A percentile compares a stretch with the other conserved stretches of the same genome.
Conservation (phyloP, 37 sponge, comb jelly and placozoan species). For the Geodia barretti region DNA sequence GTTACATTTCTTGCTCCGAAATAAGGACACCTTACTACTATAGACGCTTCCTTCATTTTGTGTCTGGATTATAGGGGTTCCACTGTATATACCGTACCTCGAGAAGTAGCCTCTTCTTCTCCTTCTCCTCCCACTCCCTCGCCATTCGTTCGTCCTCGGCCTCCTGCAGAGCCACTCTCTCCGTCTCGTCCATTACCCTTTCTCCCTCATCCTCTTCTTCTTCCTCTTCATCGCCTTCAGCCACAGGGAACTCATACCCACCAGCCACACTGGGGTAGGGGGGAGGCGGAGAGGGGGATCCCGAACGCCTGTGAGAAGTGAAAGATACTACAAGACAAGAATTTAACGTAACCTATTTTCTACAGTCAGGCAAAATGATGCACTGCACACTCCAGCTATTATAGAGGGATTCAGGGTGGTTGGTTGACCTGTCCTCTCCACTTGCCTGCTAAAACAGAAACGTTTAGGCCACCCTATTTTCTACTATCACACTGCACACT, state of each 20-base stretch:
- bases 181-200: constrained; percentile 41
- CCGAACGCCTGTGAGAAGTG: not conserved
- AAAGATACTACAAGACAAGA: not conserved
- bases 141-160: constrained; percentile 36
- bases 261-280: not conserved
- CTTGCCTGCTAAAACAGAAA: too few species aligned
- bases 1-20: too few species aligned
- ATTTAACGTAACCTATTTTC: too few species aligned
- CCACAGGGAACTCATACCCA: not conserved
- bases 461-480: too few species aligned
- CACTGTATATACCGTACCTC: not conserved
- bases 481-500: too few species aligned
- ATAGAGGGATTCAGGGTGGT: too few species aligned
- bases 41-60: not conserved
- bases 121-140: constrained; percentile 25
- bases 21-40: not conserved
- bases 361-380: too few species aligned
- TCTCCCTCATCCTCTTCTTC: constrained; percentile 6
- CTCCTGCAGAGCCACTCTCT: constrained; percentile 47
- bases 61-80: not conserved
- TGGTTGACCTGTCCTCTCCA: too few species aligned
- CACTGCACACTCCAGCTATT: too few species aligned
- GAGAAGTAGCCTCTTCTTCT: not conserved
- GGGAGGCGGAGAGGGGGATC: not conserved
- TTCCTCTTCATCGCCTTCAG: not conserved